Conservation (phyloP, 2,797 vertebrate species). For the Protonibea diacanthus region DNA sequence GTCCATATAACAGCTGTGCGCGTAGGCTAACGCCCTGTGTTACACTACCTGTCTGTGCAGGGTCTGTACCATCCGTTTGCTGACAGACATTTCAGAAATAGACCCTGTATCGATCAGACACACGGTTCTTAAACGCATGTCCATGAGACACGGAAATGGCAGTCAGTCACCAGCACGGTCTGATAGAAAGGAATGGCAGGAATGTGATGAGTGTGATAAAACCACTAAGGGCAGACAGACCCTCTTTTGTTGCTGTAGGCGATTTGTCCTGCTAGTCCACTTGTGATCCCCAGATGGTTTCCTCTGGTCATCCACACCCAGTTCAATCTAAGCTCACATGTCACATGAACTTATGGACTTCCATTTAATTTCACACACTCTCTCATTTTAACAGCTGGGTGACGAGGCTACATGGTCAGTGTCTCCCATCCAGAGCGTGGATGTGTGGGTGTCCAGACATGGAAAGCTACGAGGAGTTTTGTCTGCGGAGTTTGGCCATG, state of each 20-base stretch:
- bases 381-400: constrained; percentile 48
- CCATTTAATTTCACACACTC: constrained; percentile 32
- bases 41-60: constrained; percentile 16
- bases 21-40: constrained; percentile 29
- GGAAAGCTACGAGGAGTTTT: constrained; percentile 94
- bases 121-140: constrained; percentile 16
- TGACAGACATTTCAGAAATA: constrained; percentile 58
- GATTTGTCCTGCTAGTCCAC: constrained; percentile 50
- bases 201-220: constrained; percentile 80
- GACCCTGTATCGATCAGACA: constrained; percentile 58
- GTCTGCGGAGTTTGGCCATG: constrained; percentile 83
- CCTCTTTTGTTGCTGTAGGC: constrained; percentile 64
- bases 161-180: constrained; percentile 43
- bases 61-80: constrained; percentile 28
- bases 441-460: constrained; percentile 83
- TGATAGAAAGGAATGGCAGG: constrained; percentile 69
- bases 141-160: constrained; percentile 39
- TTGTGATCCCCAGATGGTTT: constrained; percentile 35
- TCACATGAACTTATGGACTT: not conserved
- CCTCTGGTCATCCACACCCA: constrained; percentile 36
- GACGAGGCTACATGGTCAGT: constrained; percentile 70
- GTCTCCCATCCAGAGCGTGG: constrained; percentile 54
- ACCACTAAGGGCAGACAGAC: constrained; percentile 54
- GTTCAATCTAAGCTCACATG: constrained; percentile 3
- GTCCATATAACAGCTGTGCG: not conserved